Conservation (phyloP, 2,888 invertebrate species). For the Macrophya annulata region DNA sequence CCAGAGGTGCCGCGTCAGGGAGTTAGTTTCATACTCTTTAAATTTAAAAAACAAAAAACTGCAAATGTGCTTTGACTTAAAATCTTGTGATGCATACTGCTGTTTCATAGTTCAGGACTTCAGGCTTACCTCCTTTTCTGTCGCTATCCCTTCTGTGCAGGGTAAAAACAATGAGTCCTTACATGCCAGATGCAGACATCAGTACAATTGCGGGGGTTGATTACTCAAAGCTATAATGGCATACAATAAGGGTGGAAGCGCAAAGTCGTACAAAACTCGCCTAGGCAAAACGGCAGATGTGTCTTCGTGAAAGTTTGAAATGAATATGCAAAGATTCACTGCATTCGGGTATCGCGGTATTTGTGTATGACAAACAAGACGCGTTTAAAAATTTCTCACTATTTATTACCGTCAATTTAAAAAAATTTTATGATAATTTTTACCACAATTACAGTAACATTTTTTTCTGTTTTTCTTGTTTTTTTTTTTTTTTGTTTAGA, state of each 20-base stretch:
- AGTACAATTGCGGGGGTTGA: not conserved
- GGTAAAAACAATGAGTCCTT: not conserved
- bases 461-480: not conserved
- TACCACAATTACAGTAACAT: not conserved
- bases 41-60: not conserved
- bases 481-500: not conserved
- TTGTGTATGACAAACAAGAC: not conserved
- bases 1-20: not conserved
- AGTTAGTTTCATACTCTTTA: not conserved
- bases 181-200: not conserved
- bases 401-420: not conserved
- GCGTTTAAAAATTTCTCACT: not conserved
- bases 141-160: not conserved
- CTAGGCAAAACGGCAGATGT: not conserved
- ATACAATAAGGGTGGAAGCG: not conserved
- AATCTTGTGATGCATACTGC: not conserved
- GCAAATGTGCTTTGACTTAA: not conserved
- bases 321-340: not conserved
- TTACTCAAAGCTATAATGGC: not conserved
- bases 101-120: not conserved
- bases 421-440: not conserved
- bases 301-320: slow-evolving; percentile 12
- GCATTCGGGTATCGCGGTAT: not conserved
- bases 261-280: not conserved
- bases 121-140: not conserved